phyloP scores from a whole-genome alignment of 2,888 invertebrate species.

The Dolomedes plantarius region DNA sequence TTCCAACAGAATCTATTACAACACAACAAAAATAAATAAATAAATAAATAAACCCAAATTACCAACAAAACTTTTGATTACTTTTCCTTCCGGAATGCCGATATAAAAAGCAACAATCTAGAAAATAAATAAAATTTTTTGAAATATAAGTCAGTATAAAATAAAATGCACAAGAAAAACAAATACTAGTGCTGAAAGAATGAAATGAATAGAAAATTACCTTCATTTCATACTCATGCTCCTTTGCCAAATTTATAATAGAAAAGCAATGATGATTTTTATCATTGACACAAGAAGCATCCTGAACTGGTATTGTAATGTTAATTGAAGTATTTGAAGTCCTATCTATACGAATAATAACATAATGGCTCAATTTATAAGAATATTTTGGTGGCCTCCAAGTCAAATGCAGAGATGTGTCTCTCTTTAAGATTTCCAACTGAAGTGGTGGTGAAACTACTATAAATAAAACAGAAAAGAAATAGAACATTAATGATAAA shows the following conservation, averaged over 20 bases:
- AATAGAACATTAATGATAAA: too few relatives aligned
- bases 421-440: neutral
- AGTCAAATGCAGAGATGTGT: neutral
- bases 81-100: slow-evolving; percentile 4
- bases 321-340: neutral
- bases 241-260: neutral
- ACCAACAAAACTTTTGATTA: neutral
- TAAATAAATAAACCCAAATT: too few relatives aligned
- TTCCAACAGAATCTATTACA: too few relatives aligned
- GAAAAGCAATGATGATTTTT: neutral
- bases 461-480: neutral
- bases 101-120: slow-evolving; percentile 17
- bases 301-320: neutral
- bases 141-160: too few relatives aligned
- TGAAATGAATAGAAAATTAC: neutral
- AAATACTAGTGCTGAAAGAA: too few relatives aligned
- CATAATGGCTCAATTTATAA: neutral
- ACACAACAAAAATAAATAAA: too few relatives aligned
- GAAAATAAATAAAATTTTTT: neutral
- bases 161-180: too few relatives aligned
- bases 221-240: slow-evolving; percentile 25
- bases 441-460: neutral
- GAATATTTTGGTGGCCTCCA: neutral
- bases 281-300: neutral
- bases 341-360: neutral